Percentiles rank a stretch among this genome's conserved stretches.
Conservation (phyloP, 1,140 invertebrate species). For the Cydia strobilella region DNA sequence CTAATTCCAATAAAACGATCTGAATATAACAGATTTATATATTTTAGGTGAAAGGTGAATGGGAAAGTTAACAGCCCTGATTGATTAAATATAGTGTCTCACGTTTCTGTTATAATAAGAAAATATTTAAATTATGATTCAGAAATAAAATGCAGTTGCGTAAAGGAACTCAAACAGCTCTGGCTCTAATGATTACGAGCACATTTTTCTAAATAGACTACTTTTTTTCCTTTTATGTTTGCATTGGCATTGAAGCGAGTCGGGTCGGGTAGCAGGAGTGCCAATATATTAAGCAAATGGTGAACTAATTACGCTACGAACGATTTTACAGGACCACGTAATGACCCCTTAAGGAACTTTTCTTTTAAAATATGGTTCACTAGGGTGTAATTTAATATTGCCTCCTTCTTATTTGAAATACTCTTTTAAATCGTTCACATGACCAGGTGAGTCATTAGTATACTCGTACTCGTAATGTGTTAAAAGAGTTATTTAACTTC, state of each 20-base stretch:
- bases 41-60: not conserved
- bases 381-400: slow-evolving; percentile 18
- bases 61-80: not conserved
- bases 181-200: slow-evolving; percentile 51
- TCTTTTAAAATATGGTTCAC: slow-evolving; percentile 34
- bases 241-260: slow-evolving; percentile 55
- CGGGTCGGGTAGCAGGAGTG: slow-evolving; percentile 55
- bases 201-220: slow-evolving; percentile 51
- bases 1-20: no score
- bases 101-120: not conserved
- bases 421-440: slow-evolving; percentile 4
- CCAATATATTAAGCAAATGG: slow-evolving; percentile 75
- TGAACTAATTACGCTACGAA: slow-evolving; percentile 71
- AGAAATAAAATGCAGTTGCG: slow-evolving; percentile 38
- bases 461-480: not conserved
- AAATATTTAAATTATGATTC: slow-evolving; percentile 22
- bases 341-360: slow-evolving; percentile 60
- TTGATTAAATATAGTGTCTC: not conserved
- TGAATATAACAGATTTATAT: no score
- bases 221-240: slow-evolving; percentile 52
- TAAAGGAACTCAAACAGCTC: slow-evolving; percentile 39
- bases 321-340: slow-evolving; percentile 64
- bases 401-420: not conserved
- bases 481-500: not conserved
- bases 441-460: not conserved